A percentile compares a stretch with the other conserved stretches of the same genome.
Conservation (phyloP, 2,888 invertebrate species). For the Dryadula phaetusa region DNA sequence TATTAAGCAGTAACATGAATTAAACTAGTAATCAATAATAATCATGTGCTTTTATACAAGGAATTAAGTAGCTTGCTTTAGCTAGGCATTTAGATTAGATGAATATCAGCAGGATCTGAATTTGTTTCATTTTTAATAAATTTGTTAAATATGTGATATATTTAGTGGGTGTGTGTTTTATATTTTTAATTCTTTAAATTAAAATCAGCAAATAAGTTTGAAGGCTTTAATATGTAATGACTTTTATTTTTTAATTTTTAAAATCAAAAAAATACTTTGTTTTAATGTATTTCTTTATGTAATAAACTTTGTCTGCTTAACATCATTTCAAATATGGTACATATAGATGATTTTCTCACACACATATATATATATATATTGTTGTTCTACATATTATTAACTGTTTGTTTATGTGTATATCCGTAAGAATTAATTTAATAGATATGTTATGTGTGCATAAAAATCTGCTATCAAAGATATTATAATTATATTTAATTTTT, state of each 20-base stretch:
- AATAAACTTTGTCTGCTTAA: no score
- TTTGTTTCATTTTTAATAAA: conserved; percentile 4
- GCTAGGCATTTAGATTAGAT: conserved; percentile 18
- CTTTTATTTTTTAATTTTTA: no score
- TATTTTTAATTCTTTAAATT: not conserved
- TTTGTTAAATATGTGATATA: conserved; percentile 1
- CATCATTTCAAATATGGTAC: no score
- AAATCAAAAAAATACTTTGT: no score
- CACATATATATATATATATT: no score
- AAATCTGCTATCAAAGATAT: conserved; percentile 10
- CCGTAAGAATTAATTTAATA: conserved; percentile 5
- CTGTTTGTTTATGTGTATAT: not conserved
- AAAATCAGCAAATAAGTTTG: not conserved
- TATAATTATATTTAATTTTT: not conserved
- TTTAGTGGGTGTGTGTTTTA: not conserved
- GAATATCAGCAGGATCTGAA: conserved; percentile 22
- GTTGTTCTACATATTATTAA: conserved; percentile 4
- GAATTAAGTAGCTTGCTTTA: conserved; percentile 24
- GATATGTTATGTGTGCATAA: conserved; percentile 16
- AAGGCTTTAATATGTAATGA: no score
- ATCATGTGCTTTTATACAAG: conserved; percentile 31
- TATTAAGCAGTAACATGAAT: conserved; percentile 46
- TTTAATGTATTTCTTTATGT: no score
- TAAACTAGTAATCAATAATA: conserved; percentile 17
- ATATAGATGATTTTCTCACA: not conserved